phyloP scores from a whole-genome alignment of 2,888 invertebrate genomes.

The Tetranychus truncatus region DNA sequence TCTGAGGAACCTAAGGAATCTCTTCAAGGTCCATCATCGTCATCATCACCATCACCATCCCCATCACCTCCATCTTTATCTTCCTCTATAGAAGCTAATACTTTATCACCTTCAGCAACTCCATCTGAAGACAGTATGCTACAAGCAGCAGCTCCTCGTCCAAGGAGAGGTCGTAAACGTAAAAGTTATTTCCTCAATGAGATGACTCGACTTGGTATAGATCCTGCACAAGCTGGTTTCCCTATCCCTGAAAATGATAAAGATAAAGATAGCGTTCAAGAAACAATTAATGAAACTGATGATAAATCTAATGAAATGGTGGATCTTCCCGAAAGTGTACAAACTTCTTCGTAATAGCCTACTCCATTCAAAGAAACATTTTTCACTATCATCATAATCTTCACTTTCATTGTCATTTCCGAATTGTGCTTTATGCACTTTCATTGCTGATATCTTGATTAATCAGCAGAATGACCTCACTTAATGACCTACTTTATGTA shows the following conservation, averaged over 20 bases:
- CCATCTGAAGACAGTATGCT: not conserved
- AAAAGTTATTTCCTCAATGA: slow-evolving; percentile 6
- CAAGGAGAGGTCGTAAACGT: not conserved
- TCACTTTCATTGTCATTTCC: not conserved
- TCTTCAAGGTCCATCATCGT: not conserved
- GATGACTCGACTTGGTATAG: slow-evolving; percentile 2
- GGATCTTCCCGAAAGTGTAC: not conserved
- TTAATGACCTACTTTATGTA: not conserved
- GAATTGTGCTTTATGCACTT: not conserved
- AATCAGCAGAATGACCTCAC: not conserved
- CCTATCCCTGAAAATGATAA: not conserved
- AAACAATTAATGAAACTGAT: not conserved
- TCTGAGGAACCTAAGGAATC: not conserved
- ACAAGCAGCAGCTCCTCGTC: not conserved
- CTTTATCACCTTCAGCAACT: not conserved
- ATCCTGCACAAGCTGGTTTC: not conserved
- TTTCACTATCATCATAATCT: not conserved
- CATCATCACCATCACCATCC: not conserved
- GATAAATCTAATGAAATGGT: not conserved
- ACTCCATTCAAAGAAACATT: not conserved
- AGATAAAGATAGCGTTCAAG: not conserved
- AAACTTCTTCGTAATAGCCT: not conserved
- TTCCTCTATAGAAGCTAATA: not conserved
- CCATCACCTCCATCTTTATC: not conserved
- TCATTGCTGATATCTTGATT: not conserved